phyloP scores from a whole-genome alignment of 2,797 vertebrate species.

The Eleutherodactylus coqui region DNA sequence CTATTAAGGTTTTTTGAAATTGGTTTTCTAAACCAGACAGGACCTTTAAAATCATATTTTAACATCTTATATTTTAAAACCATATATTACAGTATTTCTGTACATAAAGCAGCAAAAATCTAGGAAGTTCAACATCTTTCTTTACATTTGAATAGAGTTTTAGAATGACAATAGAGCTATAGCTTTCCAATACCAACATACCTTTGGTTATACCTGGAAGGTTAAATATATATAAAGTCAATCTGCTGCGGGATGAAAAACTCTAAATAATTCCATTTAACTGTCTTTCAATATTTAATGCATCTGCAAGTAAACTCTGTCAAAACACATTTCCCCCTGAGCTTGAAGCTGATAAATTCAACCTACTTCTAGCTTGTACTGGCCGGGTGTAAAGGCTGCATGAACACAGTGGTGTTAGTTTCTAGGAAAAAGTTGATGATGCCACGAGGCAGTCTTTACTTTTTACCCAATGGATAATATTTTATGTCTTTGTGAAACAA shows the following conservation, averaged over 20 bases:
- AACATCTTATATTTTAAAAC: too few relatives aligned
- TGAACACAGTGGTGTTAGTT: not conserved
- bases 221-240: constrained; percentile 4
- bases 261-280: constrained; percentile 31
- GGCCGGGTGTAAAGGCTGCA: not conserved
- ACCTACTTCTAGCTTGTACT: not conserved
- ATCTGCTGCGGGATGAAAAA: constrained; percentile 4
- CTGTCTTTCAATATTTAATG: constrained; percentile 29
- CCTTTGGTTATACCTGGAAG: not conserved
- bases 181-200: not conserved
- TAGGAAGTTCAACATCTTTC: not conserved
- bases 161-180: not conserved
- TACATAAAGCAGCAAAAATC: not conserved
- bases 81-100: not conserved
- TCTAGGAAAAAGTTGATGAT: constrained; percentile 1
- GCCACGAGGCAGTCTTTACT: not conserved
- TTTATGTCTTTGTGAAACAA: not conserved
- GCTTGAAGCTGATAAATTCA: constrained; percentile 17
- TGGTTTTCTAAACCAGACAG: too few relatives aligned
- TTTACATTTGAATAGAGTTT: not conserved
- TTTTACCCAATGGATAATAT: not conserved
- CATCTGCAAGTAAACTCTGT: constrained; percentile 23
- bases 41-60: too few relatives aligned
- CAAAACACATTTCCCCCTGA: constrained; percentile 28
- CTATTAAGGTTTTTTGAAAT: too few relatives aligned